These are phyloP conservation scores for Furnarius figulus DNA, from an alignment of 2,113 vertebrate genomes.

Conservation along the genomic window DNA sequence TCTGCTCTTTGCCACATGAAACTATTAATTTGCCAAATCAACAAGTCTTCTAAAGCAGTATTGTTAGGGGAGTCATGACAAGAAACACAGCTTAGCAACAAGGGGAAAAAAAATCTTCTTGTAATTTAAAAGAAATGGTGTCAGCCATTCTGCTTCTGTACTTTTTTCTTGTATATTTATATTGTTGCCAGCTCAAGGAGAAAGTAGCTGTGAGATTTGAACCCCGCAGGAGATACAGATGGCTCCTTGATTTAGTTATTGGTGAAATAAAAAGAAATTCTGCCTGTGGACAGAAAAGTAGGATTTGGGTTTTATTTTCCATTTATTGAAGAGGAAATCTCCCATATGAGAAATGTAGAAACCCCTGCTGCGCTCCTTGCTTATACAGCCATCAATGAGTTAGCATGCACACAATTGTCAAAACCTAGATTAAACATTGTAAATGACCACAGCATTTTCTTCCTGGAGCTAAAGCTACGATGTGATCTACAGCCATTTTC, in stretches of 20 bases:
- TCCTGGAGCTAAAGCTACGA: not conserved
- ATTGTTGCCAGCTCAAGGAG: not conserved
- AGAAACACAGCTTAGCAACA: not conserved
- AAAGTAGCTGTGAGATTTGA: not conserved
- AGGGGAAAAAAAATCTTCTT: not conserved
- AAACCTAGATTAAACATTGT: constrained; percentile 1
- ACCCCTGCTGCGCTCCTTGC: not conserved
- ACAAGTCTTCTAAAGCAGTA: not conserved
- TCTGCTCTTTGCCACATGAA: not conserved
- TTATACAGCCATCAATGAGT: not conserved
- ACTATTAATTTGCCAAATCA: not conserved
- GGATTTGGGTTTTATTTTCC: not conserved
- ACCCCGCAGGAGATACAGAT: not conserved
- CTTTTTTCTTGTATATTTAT: not conserved
- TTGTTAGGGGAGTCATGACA: not conserved
- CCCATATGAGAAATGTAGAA: not conserved
- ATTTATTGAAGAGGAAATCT: not conserved
- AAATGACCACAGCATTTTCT: constrained; percentile 14
- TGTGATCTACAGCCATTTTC: not conserved
- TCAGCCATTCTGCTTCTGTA: not conserved
- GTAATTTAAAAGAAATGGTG: not conserved
- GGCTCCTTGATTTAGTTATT: not conserved
- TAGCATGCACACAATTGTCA: not conserved
- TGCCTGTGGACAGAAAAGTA: not conserved
- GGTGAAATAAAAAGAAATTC: constrained; percentile 3